Base-by-base conservation (phyloP, 92 coral and sea anemone species). In the Porites lobata region DNA sequence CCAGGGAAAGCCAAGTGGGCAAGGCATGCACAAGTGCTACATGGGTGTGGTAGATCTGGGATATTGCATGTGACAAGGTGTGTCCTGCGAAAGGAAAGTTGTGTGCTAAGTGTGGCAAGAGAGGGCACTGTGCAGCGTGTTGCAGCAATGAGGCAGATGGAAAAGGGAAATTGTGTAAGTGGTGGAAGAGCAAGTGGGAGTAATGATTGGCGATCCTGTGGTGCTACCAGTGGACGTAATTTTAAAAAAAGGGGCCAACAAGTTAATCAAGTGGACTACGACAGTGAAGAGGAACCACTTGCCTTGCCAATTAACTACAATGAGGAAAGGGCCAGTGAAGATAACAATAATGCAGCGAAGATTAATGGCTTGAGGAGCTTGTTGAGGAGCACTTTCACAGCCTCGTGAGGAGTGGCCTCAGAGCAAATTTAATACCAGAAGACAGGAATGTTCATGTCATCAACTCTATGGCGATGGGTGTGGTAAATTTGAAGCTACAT, bases 211-310 rank as follows among this genome's bases (percentile, higher is more conserved):
- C 72, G 19, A 68, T 68, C 72, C n/a, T 10, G 79, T 56, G 15
- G 63, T 56, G 64, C 57, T 56, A 75, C 61, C 58, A 26, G 79
- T 6, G 0, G 7, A 38, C 7, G 47, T 38, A 38, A 38, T 38
- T 4, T 38, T 3, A 4, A 38, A 38, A 3, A 47, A 65, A 18
- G 72, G 32, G 84, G 70, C 56, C 73, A 58, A 79, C 43, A 64
- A 63, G 18, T 81, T 81, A 81, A 69, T 67, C 86, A 81, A n/a
- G 77, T 81, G 75, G 83, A 38, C 15, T 73, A 52, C 13, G 63
- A 73, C 78, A 62, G 72, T 64, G 83, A 20, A 73, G 78, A 79
- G n/a, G 72, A 79, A 54, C 86, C 72, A 7, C 8, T 14, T 14
- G 68, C 68, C n/a, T 78, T 80, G 54, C 85, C 76, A 12, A 14